phyloP scores from a whole-genome alignment of 1,140 invertebrate genomes.

The Macrostomum lignano region DNA sequence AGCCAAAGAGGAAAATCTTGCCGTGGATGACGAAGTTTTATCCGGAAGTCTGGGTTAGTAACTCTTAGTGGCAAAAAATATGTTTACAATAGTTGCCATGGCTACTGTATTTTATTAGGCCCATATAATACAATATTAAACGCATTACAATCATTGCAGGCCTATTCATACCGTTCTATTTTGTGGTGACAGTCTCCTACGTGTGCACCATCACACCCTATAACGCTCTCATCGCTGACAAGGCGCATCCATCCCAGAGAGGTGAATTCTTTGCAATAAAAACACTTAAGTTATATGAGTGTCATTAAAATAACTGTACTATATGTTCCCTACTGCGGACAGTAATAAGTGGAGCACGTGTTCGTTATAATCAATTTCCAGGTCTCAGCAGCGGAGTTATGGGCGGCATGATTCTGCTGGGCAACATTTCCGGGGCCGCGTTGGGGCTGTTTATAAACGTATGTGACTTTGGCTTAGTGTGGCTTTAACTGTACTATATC shows the following conservation, averaged over 20 bases:
- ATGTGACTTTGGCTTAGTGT: conserved; percentile 6
- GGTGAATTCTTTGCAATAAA: conserved; percentile 10
- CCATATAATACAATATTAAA: no score
- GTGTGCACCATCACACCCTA: conserved; percentile 17
- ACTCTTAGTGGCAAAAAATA: no score
- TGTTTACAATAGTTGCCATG: no score
- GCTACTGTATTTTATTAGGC: no score
- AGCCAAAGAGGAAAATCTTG: no score
- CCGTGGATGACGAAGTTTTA: no score
- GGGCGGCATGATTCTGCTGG: conserved; percentile 20
- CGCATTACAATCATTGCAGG: conserved; percentile 13
- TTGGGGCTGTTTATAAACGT: conserved; percentile 18
- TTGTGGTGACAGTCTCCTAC: conserved; percentile 16
- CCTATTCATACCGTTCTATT: conserved; percentile 17
- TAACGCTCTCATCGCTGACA: conserved; percentile 22
- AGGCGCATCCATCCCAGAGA: conserved; percentile 20
- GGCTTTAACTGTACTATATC: background rate
- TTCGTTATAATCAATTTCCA: conserved; percentile 7
- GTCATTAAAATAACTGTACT: no score
- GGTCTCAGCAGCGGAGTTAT: conserved; percentile 23
- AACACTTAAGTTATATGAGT: no score
- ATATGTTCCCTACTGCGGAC: no score
- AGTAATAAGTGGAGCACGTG: no score
- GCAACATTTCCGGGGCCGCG: conserved; percentile 19
- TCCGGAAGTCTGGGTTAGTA: no score